Percentiles rank a stretch among this genome's conserved stretches.
Conservation (phyloP, 2,113 vertebrate genomes). For the human region DNA sequence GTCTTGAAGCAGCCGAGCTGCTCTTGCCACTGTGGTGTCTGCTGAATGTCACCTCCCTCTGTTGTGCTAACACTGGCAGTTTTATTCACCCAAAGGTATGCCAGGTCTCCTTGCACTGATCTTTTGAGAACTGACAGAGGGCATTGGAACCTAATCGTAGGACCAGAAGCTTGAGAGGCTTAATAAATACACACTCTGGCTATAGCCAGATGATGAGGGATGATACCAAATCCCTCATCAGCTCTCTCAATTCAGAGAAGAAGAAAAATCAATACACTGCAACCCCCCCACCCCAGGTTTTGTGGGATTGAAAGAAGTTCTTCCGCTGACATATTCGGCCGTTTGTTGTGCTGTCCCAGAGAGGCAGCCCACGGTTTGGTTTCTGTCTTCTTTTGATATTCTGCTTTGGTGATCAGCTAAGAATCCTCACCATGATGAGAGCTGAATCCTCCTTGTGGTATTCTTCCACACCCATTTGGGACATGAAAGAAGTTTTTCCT, state of each 20-base stretch:
- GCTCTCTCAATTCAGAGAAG: conserved; percentile 18
- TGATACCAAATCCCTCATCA: background rate
- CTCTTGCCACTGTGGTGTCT: accelerated
- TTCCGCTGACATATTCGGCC: background rate
- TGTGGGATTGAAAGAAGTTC: background rate
- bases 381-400: conserved; percentile 2
- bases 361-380: background rate
- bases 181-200: background rate
- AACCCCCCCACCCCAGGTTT: background rate
- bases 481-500: background rate
- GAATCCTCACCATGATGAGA: background rate
- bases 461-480: background rate
- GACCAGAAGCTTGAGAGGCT: background rate
- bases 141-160: background rate
- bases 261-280: background rate
- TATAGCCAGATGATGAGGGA: background rate
- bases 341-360: background rate
- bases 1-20: too few relatives aligned
- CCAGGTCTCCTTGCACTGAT: background rate
- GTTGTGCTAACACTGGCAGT: background rate
- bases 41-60: background rate
- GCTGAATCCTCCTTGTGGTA: background rate
- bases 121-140: background rate
- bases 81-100: background rate
- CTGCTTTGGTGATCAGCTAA: conserved; percentile 5